Evolutionary conservation across 2,113 vertebrate genomes (phyloP).

Genomic region (Miniopterus natalensis): DNA sequence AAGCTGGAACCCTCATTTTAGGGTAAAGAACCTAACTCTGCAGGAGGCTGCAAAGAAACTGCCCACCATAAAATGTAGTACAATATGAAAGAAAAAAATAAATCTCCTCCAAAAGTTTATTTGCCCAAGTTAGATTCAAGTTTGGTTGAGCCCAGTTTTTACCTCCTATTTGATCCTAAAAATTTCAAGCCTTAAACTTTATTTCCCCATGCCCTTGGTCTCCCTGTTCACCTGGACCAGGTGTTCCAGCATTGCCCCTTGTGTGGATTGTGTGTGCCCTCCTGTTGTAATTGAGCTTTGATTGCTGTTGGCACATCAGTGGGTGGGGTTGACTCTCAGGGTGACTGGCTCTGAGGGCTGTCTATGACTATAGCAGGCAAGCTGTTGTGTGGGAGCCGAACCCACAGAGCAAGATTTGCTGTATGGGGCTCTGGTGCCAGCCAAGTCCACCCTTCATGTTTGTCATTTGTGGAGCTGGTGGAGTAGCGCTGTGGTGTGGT

Average conservation of each 20-base stretch:
- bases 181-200: neutral
- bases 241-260: neutral
- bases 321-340: neutral
- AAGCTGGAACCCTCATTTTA: neutral
- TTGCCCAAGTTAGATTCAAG: neutral
- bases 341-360: neutral
- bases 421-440: neutral
- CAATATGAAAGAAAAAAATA: neutral
- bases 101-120: neutral
- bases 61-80: neutral
- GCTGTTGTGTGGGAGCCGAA: neutral
- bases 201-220: neutral
- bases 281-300: neutral
- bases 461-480: neutral
- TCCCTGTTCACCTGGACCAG: neutral
- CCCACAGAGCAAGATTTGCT: neutral
- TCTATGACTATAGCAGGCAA: neutral
- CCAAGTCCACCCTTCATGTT: neutral
- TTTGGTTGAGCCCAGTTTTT: neutral
- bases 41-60: neutral
- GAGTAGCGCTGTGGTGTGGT: neutral
- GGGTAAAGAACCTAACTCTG: neutral
- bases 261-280: neutral
- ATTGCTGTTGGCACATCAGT: neutral
- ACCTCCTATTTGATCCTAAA: neutral